Base-by-base conservation (phyloP, 2,888 invertebrate species). In the Drosophila planitibia region DNA sequence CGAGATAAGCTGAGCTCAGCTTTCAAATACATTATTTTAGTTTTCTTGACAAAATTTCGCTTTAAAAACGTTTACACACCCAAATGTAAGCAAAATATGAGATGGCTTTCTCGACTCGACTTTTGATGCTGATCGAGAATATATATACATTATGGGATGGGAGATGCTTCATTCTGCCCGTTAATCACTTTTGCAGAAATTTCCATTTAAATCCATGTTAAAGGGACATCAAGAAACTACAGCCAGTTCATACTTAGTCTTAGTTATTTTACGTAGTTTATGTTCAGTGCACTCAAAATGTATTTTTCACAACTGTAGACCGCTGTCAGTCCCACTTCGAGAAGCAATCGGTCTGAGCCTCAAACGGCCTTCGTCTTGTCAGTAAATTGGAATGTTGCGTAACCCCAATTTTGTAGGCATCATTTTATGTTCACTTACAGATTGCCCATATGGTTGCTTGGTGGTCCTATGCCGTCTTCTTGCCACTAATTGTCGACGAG, bases 401-500 rank as follows among this genome's bases (percentile, higher is more conserved):
- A 49, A n/a, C 37, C 4, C 14, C 32, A n/a, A 37, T 25, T 59
- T 59, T 52, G 33, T 14, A 30, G 22, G 37, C 32, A 47, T 32
- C n/a, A 41, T 75, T 66, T 66, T 33, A 32, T 55, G 33, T 51
- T 28, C 39, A 39, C 39, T 19, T 28, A 49, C n/a, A 58, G 35
- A 57, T 68, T 63, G 61, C 33, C 72, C 72, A 68, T 65, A 62
- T 67, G 71, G 49, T 59, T 62, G 37, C 44, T 33, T 16, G 19
- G n/a, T 28, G 41, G 35, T 19, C 37, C 49, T 32, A 44, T 6
- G 41, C 16, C 41, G n/a, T 44, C 51, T 54, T 58, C 25, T 9
- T 37, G 61, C 25, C 52, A 69, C 77, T 77, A 80, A 79, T 81
- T 76, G 72, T 51, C 62, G 69, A 44, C 39, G 35, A 61, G 41